Conservation (phyloP, 2,797 vertebrate species). For the Pterois miles region DNA sequence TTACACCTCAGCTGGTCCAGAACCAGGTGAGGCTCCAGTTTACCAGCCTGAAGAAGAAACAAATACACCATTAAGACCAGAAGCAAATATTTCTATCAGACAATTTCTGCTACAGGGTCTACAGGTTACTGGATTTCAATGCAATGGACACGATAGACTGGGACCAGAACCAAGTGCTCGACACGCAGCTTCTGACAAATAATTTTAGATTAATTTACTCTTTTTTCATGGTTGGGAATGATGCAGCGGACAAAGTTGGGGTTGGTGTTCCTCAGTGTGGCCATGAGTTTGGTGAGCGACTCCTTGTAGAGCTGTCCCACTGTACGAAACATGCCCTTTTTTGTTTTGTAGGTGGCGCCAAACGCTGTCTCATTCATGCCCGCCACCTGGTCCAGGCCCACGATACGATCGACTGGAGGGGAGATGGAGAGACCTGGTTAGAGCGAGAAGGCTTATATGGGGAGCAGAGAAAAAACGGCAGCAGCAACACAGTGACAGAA, state of each 20-base stretch:
- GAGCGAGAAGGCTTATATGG: not conserved
- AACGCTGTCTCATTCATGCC: slow-evolving; percentile 97
- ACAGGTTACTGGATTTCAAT: not conserved
- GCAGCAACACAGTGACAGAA: slow-evolving; percentile 24
- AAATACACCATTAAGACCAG: not conserved
- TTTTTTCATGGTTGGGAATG: slow-evolving; percentile 98
- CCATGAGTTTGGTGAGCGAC: slow-evolving; percentile 96
- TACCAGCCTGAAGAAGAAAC: slow-evolving; percentile 86
- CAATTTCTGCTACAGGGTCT: not conserved
- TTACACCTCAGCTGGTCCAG: slow-evolving; percentile 97
- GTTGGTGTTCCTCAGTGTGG: slow-evolving; percentile 97
- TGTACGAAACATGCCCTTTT: slow-evolving; percentile 98
- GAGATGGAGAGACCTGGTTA: slow-evolving; percentile 28
- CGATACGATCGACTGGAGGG: slow-evolving; percentile 93
- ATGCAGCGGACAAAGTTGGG: slow-evolving; percentile 99
- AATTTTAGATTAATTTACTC: slow-evolving; percentile 82
- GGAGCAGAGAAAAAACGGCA: slow-evolving; percentile 7
- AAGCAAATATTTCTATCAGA: not conserved
- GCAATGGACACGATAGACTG: not conserved
- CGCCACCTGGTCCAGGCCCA: slow-evolving; percentile 96
- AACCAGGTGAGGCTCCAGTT: slow-evolving; percentile 94
- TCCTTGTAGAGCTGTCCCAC: slow-evolving; percentile 99
- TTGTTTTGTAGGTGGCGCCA: slow-evolving; percentile 95
- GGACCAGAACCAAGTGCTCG: no score
- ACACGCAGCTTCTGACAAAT: no score